Percentiles rank a stretch among this genome's conserved stretches.
phyloP scores from a whole-genome alignment of 1,140 invertebrate species.

The Heliconius hewitsoni region DNA sequence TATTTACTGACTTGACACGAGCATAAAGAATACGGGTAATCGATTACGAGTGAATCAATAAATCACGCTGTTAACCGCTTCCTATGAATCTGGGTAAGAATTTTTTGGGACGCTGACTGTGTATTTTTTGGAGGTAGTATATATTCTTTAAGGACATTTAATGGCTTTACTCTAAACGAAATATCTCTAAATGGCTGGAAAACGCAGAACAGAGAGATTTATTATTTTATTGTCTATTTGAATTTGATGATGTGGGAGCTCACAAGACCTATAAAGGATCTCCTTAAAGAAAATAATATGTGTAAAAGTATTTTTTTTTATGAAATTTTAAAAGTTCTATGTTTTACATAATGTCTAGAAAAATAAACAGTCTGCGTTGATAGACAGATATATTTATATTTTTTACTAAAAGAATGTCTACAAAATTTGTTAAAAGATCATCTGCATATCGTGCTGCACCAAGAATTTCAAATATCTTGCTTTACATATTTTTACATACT shows the following conservation, averaged over 20 bases:
- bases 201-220: neutral
- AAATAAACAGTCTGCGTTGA: neutral
- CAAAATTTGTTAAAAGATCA: conserved; percentile 1
- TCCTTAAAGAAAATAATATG: no score
- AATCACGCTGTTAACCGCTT: neutral
- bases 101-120: neutral
- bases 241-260: no score
- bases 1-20: neutral
- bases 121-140: no score
- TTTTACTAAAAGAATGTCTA: neutral
- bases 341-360: neutral
- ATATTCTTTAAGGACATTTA: no score
- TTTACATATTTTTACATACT: conserved; percentile 2
- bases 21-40: neutral
- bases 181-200: neutral
- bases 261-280: no score
- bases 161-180: neutral
- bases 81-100: neutral
- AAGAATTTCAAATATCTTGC: conserved; percentile 1
- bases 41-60: neutral
- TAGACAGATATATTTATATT: neutral
- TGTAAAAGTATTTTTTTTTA: neutral
- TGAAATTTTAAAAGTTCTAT: neutral
- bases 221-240: neutral
- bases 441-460: neutral